These are phyloP conservation scores for Euwallacea similis DNA, from an alignment of 1,140 invertebrate genomes.

Conservation along the genomic window DNA sequence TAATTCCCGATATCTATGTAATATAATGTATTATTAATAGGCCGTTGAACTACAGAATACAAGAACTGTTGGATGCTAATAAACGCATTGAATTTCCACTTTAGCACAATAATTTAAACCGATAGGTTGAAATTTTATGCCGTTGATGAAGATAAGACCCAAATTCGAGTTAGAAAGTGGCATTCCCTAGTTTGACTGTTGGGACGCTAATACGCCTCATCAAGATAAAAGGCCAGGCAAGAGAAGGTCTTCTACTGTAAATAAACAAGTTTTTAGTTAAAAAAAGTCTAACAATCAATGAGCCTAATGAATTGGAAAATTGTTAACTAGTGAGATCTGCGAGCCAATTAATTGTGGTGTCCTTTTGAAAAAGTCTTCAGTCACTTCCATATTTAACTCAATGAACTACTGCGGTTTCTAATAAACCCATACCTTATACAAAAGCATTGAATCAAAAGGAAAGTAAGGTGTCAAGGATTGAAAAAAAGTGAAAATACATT, in stretches of 20 bases:
- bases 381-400: neutral
- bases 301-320: too few species aligned
- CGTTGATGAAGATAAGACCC: neutral
- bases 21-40: slow-evolving; percentile 2
- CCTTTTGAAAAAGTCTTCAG: neutral
- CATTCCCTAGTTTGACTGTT: neutral
- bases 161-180: neutral
- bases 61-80: slow-evolving; percentile 1
- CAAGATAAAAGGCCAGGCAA: too few species aligned
- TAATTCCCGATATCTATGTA: neutral
- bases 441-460: too few species aligned
- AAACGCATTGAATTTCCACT: neutral
- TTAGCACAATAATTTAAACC: neutral
- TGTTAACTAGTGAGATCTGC: too few species aligned
- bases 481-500: too few species aligned
- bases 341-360: too few species aligned
- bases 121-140: neutral
- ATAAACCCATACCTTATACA: neutral
- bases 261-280: too few species aligned
- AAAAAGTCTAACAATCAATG: too few species aligned
- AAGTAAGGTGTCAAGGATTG: too few species aligned
- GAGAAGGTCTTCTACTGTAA: too few species aligned
- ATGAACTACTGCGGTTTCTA: neutral
- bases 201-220: neutral
- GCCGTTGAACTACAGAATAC: neutral